These are phyloP conservation scores for Acronicta alni DNA, from an alignment of 2,888 invertebrate genomes.

Conservation along the genomic window DNA sequence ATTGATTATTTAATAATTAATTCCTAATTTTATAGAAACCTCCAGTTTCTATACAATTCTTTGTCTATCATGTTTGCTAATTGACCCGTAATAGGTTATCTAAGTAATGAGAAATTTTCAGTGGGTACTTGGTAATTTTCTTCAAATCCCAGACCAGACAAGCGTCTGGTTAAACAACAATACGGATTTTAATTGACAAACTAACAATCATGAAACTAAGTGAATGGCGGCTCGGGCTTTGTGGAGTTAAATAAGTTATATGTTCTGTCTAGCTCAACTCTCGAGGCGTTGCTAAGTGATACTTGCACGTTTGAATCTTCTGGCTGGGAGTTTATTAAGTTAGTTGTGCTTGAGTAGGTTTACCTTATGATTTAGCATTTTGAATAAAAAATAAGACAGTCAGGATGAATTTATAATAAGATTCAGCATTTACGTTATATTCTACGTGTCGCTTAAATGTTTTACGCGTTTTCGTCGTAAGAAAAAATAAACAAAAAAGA, in stretches of 20 bases:
- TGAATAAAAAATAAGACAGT: too few relatives aligned
- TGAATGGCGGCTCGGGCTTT: conserved; percentile 30
- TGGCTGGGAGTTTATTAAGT: conserved; percentile 17
- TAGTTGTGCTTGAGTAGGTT: conserved; percentile 18
- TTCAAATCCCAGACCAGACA: conserved; percentile 1
- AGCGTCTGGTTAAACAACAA: conserved; percentile 33
- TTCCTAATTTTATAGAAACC: too few relatives aligned
- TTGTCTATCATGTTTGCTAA: too few relatives aligned
- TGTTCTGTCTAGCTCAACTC: conserved; percentile 41
- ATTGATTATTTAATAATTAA: not conserved
- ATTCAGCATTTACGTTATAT: too few relatives aligned
- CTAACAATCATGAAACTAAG: conserved; percentile 40
- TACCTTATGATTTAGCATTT: conserved; percentile 35
- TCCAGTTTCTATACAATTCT: too few relatives aligned
- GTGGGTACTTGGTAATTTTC: too few relatives aligned
- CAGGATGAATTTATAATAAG: too few relatives aligned
- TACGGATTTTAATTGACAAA: conserved; percentile 49
- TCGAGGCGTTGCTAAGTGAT: conserved; percentile 42
- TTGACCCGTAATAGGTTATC: too few relatives aligned
- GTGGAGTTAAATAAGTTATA: conserved; percentile 45
- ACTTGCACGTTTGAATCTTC: conserved; percentile 45
- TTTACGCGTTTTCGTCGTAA: too few relatives aligned
- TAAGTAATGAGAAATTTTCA: conserved; percentile 4
- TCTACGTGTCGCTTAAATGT: too few relatives aligned
- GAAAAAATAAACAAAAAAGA: too few relatives aligned